Percentiles rank a stretch among this genome's conserved stretches.
Conservation (phyloP, 2,888 invertebrate species). For the Meganola albula region DNA sequence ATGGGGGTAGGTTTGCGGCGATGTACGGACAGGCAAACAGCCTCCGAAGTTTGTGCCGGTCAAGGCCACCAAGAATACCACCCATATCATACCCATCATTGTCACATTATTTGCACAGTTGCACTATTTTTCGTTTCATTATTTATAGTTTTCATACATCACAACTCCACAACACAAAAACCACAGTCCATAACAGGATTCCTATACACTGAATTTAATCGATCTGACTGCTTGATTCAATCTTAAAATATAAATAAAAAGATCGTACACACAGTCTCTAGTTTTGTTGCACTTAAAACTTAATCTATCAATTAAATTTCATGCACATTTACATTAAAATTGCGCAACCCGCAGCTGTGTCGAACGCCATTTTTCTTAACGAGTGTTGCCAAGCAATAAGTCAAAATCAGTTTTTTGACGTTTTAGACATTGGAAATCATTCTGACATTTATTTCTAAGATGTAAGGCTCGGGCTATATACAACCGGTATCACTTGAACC, state of each 20-base stretch:
- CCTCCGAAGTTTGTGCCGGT: slow-evolving; percentile 59
- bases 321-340: slow-evolving; percentile 72
- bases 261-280: slow-evolving; percentile 45
- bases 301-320: slow-evolving; percentile 52
- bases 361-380: slow-evolving; percentile 70
- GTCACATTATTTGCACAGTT: slow-evolving; percentile 70
- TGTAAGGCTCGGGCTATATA: no score
- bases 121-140: slow-evolving; percentile 70
- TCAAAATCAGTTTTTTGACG: no score
- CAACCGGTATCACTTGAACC: no score
- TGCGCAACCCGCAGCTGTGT: slow-evolving; percentile 76
- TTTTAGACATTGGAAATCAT: no score
- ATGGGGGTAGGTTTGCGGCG: slow-evolving; percentile 70
- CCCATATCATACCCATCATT: slow-evolving; percentile 69
- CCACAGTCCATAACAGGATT: slow-evolving; percentile 71
- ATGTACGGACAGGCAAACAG: slow-evolving; percentile 65
- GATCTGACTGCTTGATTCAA: slow-evolving; percentile 42
- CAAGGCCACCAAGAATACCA: slow-evolving; percentile 70
- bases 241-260: slow-evolving; percentile 41
- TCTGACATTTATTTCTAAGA: no score
- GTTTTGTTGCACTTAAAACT: slow-evolving; percentile 49
- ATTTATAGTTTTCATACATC: slow-evolving; percentile 68
- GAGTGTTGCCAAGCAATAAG: slow-evolving; percentile 49
- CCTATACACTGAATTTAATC: slow-evolving; percentile 45
- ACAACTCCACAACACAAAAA: slow-evolving; percentile 71